Evolutionary conservation across 1,140 invertebrate species (phyloP), one percentile per base, ranked within the genome.

Genomic region (Brachionus sp.): DNA sequence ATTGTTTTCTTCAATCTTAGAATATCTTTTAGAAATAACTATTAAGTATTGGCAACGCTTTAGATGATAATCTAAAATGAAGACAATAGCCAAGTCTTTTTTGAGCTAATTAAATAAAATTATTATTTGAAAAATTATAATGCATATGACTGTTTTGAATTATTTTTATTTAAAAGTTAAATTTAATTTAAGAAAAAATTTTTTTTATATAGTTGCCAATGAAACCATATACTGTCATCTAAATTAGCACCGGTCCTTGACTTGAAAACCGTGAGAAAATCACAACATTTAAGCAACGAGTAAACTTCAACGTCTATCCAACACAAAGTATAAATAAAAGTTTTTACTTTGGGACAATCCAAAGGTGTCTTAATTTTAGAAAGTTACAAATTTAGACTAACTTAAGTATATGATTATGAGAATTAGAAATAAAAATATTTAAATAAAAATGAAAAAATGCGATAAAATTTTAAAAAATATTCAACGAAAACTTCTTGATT

Each of bases 261-360:
- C 86, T 92, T 92, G 86, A 92, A 92, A 39, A 92, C 92, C 92
- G 91, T 86, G 87, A 90, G 5, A 84, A 86, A 46, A 84, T 84
- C 25, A 75, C 50, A 6, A 80, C 84, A 70, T 83, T 88, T 19
- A n/a, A 84, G 29, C 89, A 89, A 29, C 90, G 90, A 87, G 89
- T 89, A 85, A 83, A 23, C 0, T 23, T 23, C n/a, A n/a, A n/a
- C n/a, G 6, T 6, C n/a, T 16, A 5, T 57, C 16, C 16, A 23
- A 5, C 1, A 19, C 6, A 57, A 53, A 57, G 19, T 57, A 57
- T 19, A 57, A 57, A 57, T n/a, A 57, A 57, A 57, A 50, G n/a
- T 19, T 57, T 50, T 23, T 53, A 53, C 50, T 7, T 9, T 53
- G 50, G 16, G 16, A 57, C 50, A 6, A 57, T 57, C 50, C 50